phyloP scores from a whole-genome alignment of 2,888 invertebrate species.

The Chironomus tentans region DNA sequence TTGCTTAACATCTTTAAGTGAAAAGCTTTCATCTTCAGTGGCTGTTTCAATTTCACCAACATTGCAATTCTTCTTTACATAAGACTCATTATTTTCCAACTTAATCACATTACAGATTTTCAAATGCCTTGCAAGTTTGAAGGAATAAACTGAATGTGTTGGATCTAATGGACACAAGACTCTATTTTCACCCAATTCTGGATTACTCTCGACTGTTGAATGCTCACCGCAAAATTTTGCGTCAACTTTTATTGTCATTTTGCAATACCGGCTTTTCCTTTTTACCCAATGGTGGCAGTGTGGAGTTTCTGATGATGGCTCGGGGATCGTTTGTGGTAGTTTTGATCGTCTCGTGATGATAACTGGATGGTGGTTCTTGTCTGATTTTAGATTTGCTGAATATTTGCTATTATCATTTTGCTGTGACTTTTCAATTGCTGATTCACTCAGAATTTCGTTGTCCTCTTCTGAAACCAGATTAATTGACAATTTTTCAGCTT shows the following conservation, averaged over 20 bases:
- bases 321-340: too few species aligned
- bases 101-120: slow-evolving; percentile 62
- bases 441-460: too few species aligned
- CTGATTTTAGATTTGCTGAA: too few species aligned
- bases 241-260: slow-evolving; percentile 59
- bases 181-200: slow-evolving; percentile 38
- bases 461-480: too few species aligned
- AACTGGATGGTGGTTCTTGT: too few species aligned
- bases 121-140: slow-evolving; percentile 59
- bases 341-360: too few species aligned
- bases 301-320: background rate
- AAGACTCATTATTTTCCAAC: slow-evolving; percentile 38
- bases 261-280: slow-evolving; percentile 64
- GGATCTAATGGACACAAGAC: slow-evolving; percentile 64
- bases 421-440: too few species aligned
- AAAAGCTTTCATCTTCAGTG: slow-evolving; percentile 28
- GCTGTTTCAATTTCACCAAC: slow-evolving; percentile 30
- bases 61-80: slow-evolving; percentile 37
- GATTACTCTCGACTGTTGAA: slow-evolving; percentile 32
- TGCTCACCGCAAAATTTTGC: slow-evolving; percentile 66
- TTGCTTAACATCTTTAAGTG: slow-evolving; percentile 41
- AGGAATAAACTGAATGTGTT: slow-evolving; percentile 60
- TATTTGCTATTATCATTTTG: too few species aligned
- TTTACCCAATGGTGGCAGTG: slow-evolving; percentile 39
- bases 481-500: too few species aligned